A percentile compares a stretch with the other conserved stretches of the same genome.
phyloP scores from a whole-genome alignment of 2,797 vertebrate genomes.

The Xerus rutilus region DNA sequence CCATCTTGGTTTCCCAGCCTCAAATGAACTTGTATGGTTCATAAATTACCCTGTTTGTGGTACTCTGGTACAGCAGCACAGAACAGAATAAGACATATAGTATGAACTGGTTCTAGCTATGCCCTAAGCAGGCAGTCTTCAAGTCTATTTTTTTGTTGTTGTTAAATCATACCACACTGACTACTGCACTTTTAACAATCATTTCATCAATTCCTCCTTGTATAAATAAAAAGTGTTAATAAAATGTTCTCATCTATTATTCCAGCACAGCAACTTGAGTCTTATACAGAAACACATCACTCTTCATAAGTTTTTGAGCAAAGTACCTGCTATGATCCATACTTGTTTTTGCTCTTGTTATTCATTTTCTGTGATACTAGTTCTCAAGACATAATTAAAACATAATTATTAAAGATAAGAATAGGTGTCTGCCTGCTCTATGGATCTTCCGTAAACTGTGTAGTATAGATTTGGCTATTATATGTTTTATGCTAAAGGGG shows the following conservation, averaged over 20 bases:
- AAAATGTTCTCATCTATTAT: conserved; percentile 11
- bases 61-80: background rate
- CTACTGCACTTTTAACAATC: background rate
- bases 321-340: background rate
- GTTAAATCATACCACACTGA: background rate
- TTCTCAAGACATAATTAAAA: conserved; percentile 75
- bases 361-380: conserved; percentile 70
- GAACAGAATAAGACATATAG: background rate
- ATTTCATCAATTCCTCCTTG: background rate
- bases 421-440: conserved; percentile 49
- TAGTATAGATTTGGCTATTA: background rate
- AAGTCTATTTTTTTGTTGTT: background rate
- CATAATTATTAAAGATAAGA: conserved; percentile 79
- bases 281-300: background rate
- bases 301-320: background rate
- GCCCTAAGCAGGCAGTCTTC: background rate
- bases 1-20: background rate
- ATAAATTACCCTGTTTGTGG: background rate
- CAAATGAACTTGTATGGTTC: background rate
- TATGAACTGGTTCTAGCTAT: background rate
- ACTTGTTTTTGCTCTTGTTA: conserved; percentile 7
- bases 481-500: conserved; percentile 36
- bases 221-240: conserved; percentile 23
- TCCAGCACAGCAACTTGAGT: background rate
- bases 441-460: background rate